Evolutionary conservation across 2,113 vertebrate genomes (phyloP), one percentile per base, ranked within the genome.

Genomic region (western clawed frog (Xenopus tropicalis)): DNA sequence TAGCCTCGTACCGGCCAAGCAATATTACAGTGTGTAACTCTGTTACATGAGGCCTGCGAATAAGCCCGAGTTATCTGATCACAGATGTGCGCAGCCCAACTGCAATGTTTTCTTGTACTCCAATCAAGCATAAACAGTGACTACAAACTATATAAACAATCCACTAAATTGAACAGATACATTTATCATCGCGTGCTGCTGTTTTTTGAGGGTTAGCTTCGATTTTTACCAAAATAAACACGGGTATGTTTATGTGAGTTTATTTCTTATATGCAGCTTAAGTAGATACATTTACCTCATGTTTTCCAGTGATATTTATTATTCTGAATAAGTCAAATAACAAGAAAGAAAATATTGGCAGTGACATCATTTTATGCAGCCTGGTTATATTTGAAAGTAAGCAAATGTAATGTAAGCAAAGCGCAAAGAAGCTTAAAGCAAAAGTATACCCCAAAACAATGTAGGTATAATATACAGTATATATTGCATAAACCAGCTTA

Each of bases 211-310:
- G 65, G 29, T 52, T 19, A 51, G 6, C 21, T 75, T 68, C 66
- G 52, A 54, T 56, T 51, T 61, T 74, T 46, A 37, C 43, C 43
- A 61, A 54, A 75, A 68, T 75, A 68, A 62, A 69, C 72, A 75
- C 11, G 37, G 29, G 29, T 19, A 42, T 61, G 56, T 69, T 52
- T 68, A 48, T 72, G 37, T 16, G 37, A 65, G 52, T 42, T 24
- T 59, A 59, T 43, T 43, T 48, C 46, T 65, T 43, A 54, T 20
- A 37, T 48, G 22, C 29, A 48, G 59, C 58, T 72, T 52, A 13
- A 52, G 24, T 43, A 37, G 43, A 63, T 71, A 63, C 46, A 21
- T 71, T 63, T 63, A 21, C 59, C 12, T 52, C 59, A 21, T 29
- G 12, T 42, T 48, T 66, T 66, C 14, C 52, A 66, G 17, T 42